Evolutionary conservation across 2,797 vertebrate species (phyloP), one percentile per base, ranked within the genome.

Genomic region (Crocidura indochinensis): DNA sequence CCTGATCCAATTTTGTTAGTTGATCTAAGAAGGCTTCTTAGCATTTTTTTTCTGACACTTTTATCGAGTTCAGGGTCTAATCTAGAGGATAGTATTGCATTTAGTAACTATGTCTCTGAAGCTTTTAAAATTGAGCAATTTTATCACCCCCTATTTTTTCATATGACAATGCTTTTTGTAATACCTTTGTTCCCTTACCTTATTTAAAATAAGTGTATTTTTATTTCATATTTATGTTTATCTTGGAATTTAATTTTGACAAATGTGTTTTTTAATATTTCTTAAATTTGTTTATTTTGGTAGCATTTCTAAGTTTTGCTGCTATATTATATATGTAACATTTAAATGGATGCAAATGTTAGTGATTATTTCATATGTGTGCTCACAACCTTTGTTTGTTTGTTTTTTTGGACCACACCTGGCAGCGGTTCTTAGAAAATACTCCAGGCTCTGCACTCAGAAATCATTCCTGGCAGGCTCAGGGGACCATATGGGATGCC

Each of bases 311-410:
- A 10, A 49, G 60, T 89, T 82, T 91, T 71, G 46, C 82, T 80
- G 72, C 44, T 74, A 74, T 84, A 31, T 38, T 24, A 8, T 53
- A 7, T 81, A 6, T 76, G 10, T 26, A 74, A 26, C 27, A 72
- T 77, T 92, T 84, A 85, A 64, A 62, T 64, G 29, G 22, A 53
- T 64, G 1, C 20, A 89, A 91, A 77, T 74, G 27, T 53, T 81
- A 68, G 47, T 80, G 73, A 69, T 75, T 84, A 77, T 46, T 81
- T 56, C 19, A 46, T 69, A 77, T 65, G 51, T 31, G 4, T 49
- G 22, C 22, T 72, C 75, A 15, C 22, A 73, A 69, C 8, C 19
- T 60, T 60, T 60, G 38, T 38, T 38, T 38, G 38, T 38, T 38
- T 38, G 38, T 38, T 38, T 38, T 38, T 38, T 38, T 38, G 38